Base-by-base conservation (phyloP, 2,113 vertebrate species). In the Apteryx mantelli region DNA sequence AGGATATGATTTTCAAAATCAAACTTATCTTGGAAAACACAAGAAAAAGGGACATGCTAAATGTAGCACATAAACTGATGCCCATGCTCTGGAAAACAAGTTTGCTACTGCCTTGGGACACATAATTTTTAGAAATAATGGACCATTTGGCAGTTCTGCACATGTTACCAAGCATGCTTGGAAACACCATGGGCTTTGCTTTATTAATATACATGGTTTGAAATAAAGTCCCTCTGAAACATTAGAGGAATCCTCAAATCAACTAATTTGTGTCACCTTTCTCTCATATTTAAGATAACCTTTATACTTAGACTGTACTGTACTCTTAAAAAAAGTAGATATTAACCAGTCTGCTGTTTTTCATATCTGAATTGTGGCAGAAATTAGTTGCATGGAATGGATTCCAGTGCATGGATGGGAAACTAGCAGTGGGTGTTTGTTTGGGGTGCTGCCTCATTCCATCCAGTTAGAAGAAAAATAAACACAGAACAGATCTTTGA, bases 111-210 rank as follows among this genome's bases (percentile, higher is more conserved):
- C 95, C 97, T 94, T 95, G 97, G 98, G 97, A 98, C 96, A 97
- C 89, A 97, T 98, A 96, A 96, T 97, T 98, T 98, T 98, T 97
- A 98, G 97, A 98, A 98, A 98, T 98, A 98, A 98, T 97, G 98
- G 97, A 97, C 95, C 97, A 97, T 98, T 98, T 98, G 98, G 98
- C 98, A 97, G 96, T 78, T 81, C 82, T 91, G 91, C 97, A 98
- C 97, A 96, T 97, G 97, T 96, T 97, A 95, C 80, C 91, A 66
- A 92, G 76, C 96, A 93, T 91, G 81, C 95, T 75, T 97, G 88
- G 95, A 96, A 97, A 74, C 92, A 94, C 94, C 93, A 93, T 95
- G 97, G 58, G 93, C 58, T 95, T 95, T 95, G 81, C 95, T 98
- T 96, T 98, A 97, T 97, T 98, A 97, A 97, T 97, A 94, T 91